These are phyloP conservation scores for Oophaga sylvatica DNA, from an alignment of 2,797 vertebrate species.

Conservation along the genomic window DNA sequence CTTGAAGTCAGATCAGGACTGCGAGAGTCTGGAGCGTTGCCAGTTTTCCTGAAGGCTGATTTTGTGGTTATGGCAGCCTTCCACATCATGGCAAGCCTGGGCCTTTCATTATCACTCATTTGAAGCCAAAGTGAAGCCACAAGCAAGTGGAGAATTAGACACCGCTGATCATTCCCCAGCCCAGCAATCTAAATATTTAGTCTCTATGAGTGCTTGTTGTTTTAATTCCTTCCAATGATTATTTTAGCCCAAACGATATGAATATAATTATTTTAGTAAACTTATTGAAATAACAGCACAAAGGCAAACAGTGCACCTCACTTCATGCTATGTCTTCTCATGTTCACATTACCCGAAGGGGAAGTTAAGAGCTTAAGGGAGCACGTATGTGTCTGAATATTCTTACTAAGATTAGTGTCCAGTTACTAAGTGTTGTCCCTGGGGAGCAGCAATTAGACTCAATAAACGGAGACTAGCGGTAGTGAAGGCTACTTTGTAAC, in stretches of 20 bases:
- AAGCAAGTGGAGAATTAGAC: slow-evolving; percentile 30
- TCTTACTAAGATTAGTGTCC: neutral
- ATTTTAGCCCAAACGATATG: neutral
- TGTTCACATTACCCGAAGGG: neutral
- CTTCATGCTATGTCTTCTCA: neutral
- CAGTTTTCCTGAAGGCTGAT: slow-evolving; percentile 70
- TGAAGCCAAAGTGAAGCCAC: slow-evolving; percentile 61
- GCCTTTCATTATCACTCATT: slow-evolving; percentile 73
- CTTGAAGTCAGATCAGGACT: slow-evolving; percentile 63
- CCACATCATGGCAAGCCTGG: slow-evolving; percentile 65
- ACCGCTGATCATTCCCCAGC: slow-evolving; percentile 4
- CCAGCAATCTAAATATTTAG: slow-evolving; percentile 17
- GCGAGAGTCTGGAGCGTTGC: slow-evolving; percentile 68
- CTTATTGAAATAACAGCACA: neutral
- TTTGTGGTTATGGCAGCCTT: slow-evolving; percentile 68
- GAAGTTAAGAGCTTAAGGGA: neutral
- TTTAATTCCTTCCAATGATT: slow-evolving; percentile 9
- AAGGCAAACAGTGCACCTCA: neutral
- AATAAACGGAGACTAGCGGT: neutral
- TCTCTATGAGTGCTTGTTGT: slow-evolving; percentile 14
- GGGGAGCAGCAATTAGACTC: slow-evolving; percentile 13
- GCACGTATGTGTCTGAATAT: slow-evolving; percentile 6
- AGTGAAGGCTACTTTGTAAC: neutral
- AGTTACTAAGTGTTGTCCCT: neutral
- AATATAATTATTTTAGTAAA: slow-evolving; percentile 28